Base-by-base conservation (phyloP, 2,888 invertebrate genomes). In the Parnassius apollo region DNA sequence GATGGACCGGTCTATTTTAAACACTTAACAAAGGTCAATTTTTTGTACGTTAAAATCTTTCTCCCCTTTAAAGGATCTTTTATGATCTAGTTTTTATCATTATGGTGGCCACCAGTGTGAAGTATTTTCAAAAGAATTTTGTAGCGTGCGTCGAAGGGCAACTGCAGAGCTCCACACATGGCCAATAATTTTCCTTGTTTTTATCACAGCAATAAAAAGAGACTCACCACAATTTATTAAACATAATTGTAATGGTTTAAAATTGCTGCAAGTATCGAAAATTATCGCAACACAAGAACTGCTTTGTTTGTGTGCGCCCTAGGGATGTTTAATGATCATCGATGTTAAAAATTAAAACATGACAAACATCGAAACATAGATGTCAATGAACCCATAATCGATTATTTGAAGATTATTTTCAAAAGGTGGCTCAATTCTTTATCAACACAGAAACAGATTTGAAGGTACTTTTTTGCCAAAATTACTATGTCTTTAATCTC, bases 161-260 rank as follows among this genome's bases (percentile, higher is more conserved):
- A 55, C 63, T 42, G 56, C 63, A 62, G 52, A 51, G 46, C 56
- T 56, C 46, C 59, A 42, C 63, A 59, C 51, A 44, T 44, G 55
- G 42, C 51, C 25, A 45, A 46, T 55, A 63, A 52, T 59, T 56
- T 58, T 49, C 48, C 49, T 63, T 49, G 59, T 63, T 62, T 63
- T 62, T 58, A 48, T 45, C 42, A 18, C 45, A 25, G 42, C 53
- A 10, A 62, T 45, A 55, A 42, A 35, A 58, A 45, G n/a, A 59
- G 59, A 59, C 50, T 63, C 63, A 63, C 55, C 18, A 45, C 59
- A 59, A 63, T 56, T 63, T 63, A 63, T 63, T 59, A 51, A 63
- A 12, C 56, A 45, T 63, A 63, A 59, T 59, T 59, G 59, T 63
- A 55, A 63, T 65, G 57, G 63, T 63, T 56, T 60, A 61, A 66